Percentiles rank a stretch among this genome's conserved stretches.
Conservation (phyloP, 2,113 vertebrate genomes). For the Mugil cephalus region DNA sequence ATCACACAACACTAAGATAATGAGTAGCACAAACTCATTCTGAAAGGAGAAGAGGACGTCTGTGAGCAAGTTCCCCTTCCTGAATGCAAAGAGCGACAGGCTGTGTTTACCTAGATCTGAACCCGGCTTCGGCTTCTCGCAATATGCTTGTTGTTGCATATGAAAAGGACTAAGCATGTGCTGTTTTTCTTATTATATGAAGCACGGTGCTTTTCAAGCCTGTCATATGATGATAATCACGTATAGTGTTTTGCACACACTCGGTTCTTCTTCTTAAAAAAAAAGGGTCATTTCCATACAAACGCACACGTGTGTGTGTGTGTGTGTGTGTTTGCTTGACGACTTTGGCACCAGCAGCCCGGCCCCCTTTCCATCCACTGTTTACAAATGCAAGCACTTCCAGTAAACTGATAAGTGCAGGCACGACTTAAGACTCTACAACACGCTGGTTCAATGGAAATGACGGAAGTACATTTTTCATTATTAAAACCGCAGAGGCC, state of each 20-base stretch:
- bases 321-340: constrained; percentile 39
- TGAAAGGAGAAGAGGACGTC: constrained; percentile 82
- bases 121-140: too few species aligned
- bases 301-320: neutral
- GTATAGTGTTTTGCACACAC: too few species aligned
- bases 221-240: too few species aligned
- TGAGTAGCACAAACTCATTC: constrained; percentile 82
- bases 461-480: constrained; percentile 81
- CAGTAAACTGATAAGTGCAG: constrained; percentile 76
- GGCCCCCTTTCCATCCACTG: constrained; percentile 64
- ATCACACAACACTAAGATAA: constrained; percentile 76
- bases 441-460: constrained; percentile 78
- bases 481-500: constrained; percentile 77
- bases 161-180: too few species aligned
- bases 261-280: too few species aligned
- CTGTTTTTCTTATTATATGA: too few species aligned
- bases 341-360: constrained; percentile 20
- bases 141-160: too few species aligned
- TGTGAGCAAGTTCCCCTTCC: constrained; percentile 75
- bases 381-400: constrained; percentile 77
- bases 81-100: constrained; percentile 58
- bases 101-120: constrained; percentile 65
- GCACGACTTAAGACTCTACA: constrained; percentile 61
- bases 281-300: constrained; percentile 20
- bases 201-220: too few species aligned